Percentiles rank a stretch among this genome's conserved stretches.
phyloP scores from a whole-genome alignment of 2,113 vertebrate species.

The Caretta caretta region DNA sequence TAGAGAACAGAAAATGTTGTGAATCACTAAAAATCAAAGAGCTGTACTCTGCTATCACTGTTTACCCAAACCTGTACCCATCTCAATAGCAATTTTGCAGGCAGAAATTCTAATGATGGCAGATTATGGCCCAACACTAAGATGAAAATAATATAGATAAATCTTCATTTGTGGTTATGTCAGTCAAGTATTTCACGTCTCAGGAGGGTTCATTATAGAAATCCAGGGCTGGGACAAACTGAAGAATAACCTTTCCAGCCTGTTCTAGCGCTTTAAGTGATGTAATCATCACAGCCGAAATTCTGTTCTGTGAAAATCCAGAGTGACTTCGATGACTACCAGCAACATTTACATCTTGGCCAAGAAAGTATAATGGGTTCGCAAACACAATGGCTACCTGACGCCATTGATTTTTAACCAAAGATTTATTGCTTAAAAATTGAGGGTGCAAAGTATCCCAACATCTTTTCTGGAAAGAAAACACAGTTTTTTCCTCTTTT shows the following conservation, averaged over 20 bases:
- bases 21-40: slow-evolving; percentile 41
- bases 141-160: slow-evolving; percentile 54
- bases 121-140: slow-evolving; percentile 28
- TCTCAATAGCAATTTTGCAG: slow-evolving; percentile 47
- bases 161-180: slow-evolving; percentile 17
- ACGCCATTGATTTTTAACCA: background rate
- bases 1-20: slow-evolving; percentile 19
- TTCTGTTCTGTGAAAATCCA: background rate
- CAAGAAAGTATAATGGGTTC: background rate
- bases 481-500: too few relatives aligned
- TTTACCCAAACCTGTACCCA: slow-evolving; percentile 37
- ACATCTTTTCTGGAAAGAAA: background rate
- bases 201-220: slow-evolving; percentile 28
- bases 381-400: background rate
- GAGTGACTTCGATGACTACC: rapidly evolving
- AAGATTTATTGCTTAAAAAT: background rate
- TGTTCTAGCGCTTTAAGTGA: slow-evolving; percentile 11
- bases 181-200: slow-evolving; percentile 18
- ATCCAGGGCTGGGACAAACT: slow-evolving; percentile 40
- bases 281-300: background rate
- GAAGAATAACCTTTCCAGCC: slow-evolving; percentile 44
- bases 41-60: slow-evolving; percentile 38
- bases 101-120: slow-evolving; percentile 16
- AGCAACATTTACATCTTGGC: background rate
- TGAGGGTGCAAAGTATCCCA: background rate